These are phyloP conservation scores for Euphydryas editha DNA, from an alignment of 2,888 invertebrate species.

Conservation along the genomic window DNA sequence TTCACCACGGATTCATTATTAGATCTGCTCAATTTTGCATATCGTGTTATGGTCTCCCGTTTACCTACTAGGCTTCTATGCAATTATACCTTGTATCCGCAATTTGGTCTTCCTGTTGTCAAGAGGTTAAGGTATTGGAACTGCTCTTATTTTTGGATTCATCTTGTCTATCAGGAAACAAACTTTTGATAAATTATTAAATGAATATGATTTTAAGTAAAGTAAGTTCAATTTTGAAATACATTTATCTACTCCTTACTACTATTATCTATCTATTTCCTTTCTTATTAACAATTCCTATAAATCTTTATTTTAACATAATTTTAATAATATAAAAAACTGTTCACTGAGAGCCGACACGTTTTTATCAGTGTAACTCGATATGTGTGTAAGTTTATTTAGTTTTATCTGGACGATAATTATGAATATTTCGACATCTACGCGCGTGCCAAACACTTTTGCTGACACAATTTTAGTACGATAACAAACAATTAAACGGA, in stretches of 20 bases:
- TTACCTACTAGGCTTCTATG: too few relatives aligned
- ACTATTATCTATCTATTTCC: slow-evolving; percentile 8
- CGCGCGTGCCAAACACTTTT: slow-evolving; percentile 31
- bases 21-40: too few relatives aligned
- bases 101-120: too few relatives aligned
- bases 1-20: too few relatives aligned
- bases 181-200: neutral
- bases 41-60: too few relatives aligned
- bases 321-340: slow-evolving; percentile 1
- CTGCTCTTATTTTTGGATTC: too few relatives aligned
- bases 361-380: slow-evolving; percentile 18
- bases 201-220: too few relatives aligned
- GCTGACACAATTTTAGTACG: slow-evolving; percentile 38
- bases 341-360: slow-evolving; percentile 23
- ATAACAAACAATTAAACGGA: slow-evolving; percentile 30
- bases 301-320: neutral
- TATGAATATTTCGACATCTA: slow-evolving; percentile 26
- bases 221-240: neutral
- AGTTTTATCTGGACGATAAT: slow-evolving; percentile 10
- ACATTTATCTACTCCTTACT: neutral
- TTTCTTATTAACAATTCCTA: neutral
- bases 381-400: neutral
- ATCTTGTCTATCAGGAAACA: neutral
- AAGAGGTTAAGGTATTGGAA: too few relatives aligned
- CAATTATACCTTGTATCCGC: too few relatives aligned